Conservation (phyloP, 2,797 vertebrate species). For the Pempheris klunzingeri region DNA sequence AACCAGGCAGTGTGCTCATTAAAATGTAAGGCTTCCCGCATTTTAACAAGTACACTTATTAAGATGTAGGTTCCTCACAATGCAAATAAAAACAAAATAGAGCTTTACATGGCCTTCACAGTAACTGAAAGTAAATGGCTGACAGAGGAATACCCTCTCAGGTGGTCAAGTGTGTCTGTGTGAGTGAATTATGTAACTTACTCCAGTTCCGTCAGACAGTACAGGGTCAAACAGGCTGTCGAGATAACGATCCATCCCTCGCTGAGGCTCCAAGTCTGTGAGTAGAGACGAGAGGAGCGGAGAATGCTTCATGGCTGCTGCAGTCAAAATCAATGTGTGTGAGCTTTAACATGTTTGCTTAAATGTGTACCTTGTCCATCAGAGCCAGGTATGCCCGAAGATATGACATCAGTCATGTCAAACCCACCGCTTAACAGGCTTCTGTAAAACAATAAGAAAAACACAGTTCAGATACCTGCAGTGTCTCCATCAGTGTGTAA, state of each 20-base stretch:
- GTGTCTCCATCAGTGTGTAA: neutral
- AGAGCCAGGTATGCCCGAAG: conserved; percentile 59
- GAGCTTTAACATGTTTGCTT: conserved; percentile 6
- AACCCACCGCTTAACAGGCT: conserved; percentile 89
- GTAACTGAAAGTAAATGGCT: conserved; percentile 12
- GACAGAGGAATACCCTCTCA: conserved; percentile 21
- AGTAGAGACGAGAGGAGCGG: conserved; percentile 10
- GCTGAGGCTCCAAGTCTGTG: conserved; percentile 84
- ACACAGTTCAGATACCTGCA: neutral
- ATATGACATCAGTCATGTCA: conserved; percentile 79
- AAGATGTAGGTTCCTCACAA: too few species aligned
- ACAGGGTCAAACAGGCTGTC: conserved; percentile 97
- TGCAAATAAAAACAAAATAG: neutral
- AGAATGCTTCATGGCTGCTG: conserved; percentile 9
- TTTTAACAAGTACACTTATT: neutral
- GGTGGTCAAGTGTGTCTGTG: conserved; percentile 38
- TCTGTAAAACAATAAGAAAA: conserved; percentile 67
- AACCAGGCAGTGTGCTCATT: neutral
- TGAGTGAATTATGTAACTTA: conserved; percentile 79
- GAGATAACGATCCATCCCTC: conserved; percentile 94
- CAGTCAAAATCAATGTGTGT: neutral
- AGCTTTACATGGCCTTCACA: neutral
- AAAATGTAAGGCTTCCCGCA: neutral
- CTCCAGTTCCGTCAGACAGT: conserved; percentile 90
- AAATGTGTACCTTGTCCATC: conserved; percentile 77